A percentile compares a stretch with the other conserved stretches of the same genome.
phyloP scores from a whole-genome alignment of 1,140 invertebrate species.

The Triops longicaudatus region DNA sequence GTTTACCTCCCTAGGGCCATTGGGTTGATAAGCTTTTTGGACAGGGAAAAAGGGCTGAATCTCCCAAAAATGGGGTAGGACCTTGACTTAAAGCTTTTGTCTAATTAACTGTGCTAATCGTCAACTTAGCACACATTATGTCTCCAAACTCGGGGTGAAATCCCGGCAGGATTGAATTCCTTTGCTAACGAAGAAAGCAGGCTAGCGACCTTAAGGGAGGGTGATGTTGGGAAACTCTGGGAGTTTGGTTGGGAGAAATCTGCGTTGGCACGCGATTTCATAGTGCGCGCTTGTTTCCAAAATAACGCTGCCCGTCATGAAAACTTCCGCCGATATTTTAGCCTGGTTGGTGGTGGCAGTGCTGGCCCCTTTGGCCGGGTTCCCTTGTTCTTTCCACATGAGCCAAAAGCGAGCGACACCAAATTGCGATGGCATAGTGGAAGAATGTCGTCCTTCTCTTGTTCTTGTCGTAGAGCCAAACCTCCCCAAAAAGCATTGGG shows the following conservation, averaged over 20 bases:
- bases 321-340: not conserved
- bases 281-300: constrained; percentile 11
- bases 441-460: constrained; percentile 13
- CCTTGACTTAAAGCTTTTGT: too few species aligned
- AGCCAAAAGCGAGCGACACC: not conserved
- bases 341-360: not conserved
- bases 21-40: not conserved
- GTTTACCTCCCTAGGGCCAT: not conserved
- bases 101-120: too few species aligned
- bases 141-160: not conserved
- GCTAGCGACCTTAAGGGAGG: too few species aligned
- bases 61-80: not conserved
- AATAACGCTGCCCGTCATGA: not conserved
- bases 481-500: not conserved
- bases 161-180: not conserved
- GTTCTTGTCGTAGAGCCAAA: not conserved
- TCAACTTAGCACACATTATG: too few species aligned
- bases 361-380: not conserved
- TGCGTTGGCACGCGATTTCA: constrained; percentile 9
- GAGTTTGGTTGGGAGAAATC: not conserved
- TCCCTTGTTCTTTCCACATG: not conserved
- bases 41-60: not conserved
- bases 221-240: too few species aligned
- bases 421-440: not conserved
- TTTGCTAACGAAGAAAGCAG: not conserved